Conservation (phyloP, 1,140 invertebrate genomes). For the Heliconius nattereri region DNA sequence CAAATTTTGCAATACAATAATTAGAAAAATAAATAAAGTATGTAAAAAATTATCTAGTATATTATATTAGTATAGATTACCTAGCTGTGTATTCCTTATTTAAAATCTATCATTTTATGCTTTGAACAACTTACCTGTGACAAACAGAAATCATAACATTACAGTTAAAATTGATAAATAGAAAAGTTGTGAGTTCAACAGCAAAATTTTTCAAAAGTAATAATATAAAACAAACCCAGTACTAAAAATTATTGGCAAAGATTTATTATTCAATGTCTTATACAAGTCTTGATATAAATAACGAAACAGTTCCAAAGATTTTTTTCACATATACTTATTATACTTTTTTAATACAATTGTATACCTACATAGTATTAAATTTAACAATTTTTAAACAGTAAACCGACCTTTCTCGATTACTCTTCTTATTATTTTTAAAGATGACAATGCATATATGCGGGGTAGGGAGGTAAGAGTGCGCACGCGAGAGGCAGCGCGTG, state of each 20-base stretch:
- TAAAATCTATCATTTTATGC: background rate
- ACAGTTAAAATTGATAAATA: background rate
- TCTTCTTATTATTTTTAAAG: constrained; percentile 45
- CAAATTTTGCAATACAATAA: too few species aligned
- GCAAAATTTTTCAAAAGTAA: background rate
- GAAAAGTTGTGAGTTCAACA: background rate
- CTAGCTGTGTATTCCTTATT: background rate
- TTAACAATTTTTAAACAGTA: constrained; percentile 1
- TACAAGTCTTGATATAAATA: too few species aligned
- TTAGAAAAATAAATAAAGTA: too few species aligned
- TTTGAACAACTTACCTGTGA: background rate
- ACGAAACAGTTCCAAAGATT: background rate
- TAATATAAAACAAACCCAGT: too few species aligned
- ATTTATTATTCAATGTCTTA: too few species aligned
- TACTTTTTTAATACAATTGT: background rate
- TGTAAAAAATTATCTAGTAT: too few species aligned
- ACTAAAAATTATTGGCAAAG: too few species aligned
- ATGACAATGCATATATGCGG: constrained; percentile 75
- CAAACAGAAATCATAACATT: background rate
- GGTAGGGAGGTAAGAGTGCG: constrained; percentile 72
- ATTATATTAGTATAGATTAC: too few species aligned
- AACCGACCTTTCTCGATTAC: background rate
- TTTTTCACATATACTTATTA: background rate
- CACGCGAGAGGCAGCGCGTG: constrained; percentile 79
- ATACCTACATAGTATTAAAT: background rate